Evolutionary conservation across 2,888 invertebrate genomes (phyloP).

Genomic region (Epicampocera succincta): DNA sequence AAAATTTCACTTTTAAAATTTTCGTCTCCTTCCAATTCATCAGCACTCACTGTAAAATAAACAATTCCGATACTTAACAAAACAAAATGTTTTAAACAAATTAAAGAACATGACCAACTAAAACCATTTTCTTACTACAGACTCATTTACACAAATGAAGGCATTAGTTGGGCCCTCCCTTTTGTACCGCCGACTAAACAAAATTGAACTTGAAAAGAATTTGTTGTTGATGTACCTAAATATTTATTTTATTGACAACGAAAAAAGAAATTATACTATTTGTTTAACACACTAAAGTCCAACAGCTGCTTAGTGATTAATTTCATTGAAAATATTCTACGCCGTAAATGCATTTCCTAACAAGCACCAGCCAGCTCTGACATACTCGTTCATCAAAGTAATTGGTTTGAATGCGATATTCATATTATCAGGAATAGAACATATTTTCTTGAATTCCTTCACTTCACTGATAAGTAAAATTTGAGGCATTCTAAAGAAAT

Average conservation of each 20-base stretch:
- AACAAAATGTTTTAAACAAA: constrained; percentile 20
- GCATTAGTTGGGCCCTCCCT: background rate
- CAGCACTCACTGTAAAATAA: constrained; percentile 1
- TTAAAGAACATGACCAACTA: constrained; percentile 1
- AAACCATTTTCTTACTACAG: background rate
- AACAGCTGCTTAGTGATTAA: constrained; percentile 29
- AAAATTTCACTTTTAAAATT: background rate
- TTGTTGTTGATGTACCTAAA: constrained; percentile 32
- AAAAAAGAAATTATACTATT: background rate
- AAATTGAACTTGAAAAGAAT: constrained; percentile 49
- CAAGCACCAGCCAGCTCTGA: too few species aligned
- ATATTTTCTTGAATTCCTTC: constrained; percentile 7
- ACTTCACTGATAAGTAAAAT: background rate
- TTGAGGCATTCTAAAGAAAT: background rate
- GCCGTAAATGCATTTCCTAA: too few species aligned
- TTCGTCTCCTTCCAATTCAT: background rate
- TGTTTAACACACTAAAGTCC: background rate
- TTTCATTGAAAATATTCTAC: constrained; percentile 7
- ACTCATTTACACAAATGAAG: background rate
- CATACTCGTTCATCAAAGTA: constrained; percentile 6
- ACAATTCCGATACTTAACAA: background rate
- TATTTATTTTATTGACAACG: constrained; percentile 10
- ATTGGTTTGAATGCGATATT: constrained; percentile 27
- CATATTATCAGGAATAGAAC: background rate
- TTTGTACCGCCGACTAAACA: background rate